Conservation (phyloP, 2,888 invertebrate species). For the Hyposoter dolosus region DNA sequence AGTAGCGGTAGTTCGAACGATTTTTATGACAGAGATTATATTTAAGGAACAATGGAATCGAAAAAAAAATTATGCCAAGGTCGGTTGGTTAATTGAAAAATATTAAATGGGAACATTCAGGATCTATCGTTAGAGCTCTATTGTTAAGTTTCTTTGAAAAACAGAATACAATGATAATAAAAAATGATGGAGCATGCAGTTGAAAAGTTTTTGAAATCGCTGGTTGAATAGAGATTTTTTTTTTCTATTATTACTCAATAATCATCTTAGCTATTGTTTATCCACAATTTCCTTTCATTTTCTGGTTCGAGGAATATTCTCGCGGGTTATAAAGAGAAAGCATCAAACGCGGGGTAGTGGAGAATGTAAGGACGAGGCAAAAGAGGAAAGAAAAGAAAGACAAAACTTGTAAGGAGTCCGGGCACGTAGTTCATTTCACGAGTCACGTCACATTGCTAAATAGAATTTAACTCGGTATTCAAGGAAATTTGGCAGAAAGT, state of each 20-base stretch:
- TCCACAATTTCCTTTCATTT: neutral
- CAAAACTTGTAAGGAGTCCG: conserved; percentile 39
- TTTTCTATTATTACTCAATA: neutral
- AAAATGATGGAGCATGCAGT: neutral
- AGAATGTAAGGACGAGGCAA: neutral
- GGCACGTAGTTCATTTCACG: conserved; percentile 62
- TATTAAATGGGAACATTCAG: no score
- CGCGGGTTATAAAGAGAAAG: neutral
- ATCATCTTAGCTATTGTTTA: neutral
- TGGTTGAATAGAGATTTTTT: neutral
- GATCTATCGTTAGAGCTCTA: no score
- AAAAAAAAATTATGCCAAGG: neutral
- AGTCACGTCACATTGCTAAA: conserved; percentile 55
- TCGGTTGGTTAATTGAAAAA: neutral
- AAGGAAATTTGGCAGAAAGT: conserved; percentile 13
- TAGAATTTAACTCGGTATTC: conserved; percentile 54
- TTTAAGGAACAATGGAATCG: neutral
- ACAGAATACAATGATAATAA: neutral
- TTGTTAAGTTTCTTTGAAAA: neutral
- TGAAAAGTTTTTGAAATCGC: neutral
- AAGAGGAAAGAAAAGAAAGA: neutral
- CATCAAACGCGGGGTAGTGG: neutral
- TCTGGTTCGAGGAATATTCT: neutral
- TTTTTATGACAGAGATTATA: no score
- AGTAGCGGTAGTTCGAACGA: no score